Conservation (phyloP, 2,888 invertebrate genomes). For the Hermodice carunculata region DNA sequence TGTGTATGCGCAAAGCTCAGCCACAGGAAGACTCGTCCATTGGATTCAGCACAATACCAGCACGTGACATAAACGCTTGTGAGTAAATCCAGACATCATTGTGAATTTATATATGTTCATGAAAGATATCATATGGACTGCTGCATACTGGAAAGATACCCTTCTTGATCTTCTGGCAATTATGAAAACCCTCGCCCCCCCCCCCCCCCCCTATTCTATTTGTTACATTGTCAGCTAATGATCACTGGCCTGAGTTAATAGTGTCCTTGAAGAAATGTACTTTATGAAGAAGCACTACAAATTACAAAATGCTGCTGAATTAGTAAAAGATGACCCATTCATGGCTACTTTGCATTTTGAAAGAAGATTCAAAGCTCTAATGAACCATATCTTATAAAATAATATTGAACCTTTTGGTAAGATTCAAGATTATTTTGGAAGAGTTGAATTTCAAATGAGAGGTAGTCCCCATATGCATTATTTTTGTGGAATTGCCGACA, state of each 20-base stretch:
- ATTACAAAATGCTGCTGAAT: too few species aligned
- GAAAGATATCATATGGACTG: background rate
- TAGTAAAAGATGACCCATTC: background rate
- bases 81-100: background rate
- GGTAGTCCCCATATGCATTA: background rate
- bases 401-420: background rate
- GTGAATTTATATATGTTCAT: background rate
- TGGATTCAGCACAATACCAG: too few species aligned
- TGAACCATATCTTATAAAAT: background rate
- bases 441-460: background rate
- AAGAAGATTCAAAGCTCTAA: background rate
- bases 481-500: background rate
- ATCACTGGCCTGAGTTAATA: slow-evolving; percentile 4
- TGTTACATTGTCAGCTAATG: slow-evolving; percentile 4
- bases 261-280: too few species aligned
- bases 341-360: background rate
- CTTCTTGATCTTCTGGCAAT: background rate
- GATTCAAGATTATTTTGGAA: background rate
- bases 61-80: too few species aligned
- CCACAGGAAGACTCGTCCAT: too few species aligned
- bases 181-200: background rate
- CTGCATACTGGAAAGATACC: background rate
- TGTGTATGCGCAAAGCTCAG: too few species aligned
- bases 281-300: too few species aligned
- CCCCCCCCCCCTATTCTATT: background rate